Conservation (phyloP, 2,888 invertebrate genomes). For the Stictocephala bisonia region DNA sequence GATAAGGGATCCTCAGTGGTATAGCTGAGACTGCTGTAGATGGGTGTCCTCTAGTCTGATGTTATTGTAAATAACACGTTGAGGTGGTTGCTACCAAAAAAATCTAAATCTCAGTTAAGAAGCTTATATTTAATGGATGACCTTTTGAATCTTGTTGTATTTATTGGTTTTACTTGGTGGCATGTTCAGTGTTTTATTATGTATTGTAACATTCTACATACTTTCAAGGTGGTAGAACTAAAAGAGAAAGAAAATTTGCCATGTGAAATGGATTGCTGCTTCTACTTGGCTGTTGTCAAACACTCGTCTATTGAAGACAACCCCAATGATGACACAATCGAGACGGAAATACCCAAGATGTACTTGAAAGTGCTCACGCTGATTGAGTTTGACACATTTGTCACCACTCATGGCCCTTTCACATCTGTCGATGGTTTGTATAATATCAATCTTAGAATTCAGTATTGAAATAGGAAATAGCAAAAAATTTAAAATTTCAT, state of each 20-base stretch:
- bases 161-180: too few species aligned
- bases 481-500: too few species aligned
- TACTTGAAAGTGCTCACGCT: slow-evolving; percentile 74
- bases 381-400: slow-evolving; percentile 91
- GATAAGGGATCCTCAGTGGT: too few species aligned
- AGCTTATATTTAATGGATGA: too few species aligned
- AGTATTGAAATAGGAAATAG: too few species aligned
- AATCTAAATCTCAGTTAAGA: too few species aligned
- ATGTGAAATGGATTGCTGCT: slow-evolving; percentile 80
- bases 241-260: slow-evolving; percentile 81
- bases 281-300: slow-evolving; percentile 80
- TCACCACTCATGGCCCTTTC: slow-evolving; percentile 92
- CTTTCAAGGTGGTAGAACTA: slow-evolving; percentile 80
- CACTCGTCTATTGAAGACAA: slow-evolving; percentile 72
- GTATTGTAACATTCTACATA: too few species aligned
- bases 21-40: too few species aligned
- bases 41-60: too few species aligned
- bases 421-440: slow-evolving; percentile 87
- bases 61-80: too few species aligned
- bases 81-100: too few species aligned
- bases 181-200: slow-evolving; percentile 39
- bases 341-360: slow-evolving; percentile 75
- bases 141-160: neutral
- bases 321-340: slow-evolving; percentile 70
- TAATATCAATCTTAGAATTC: too few species aligned